Percentiles rank a stretch among this genome's conserved stretches.
Evolutionary conservation across 2,113 vertebrate species (phyloP).

Genomic region (Gobiocypris rarus): DNA sequence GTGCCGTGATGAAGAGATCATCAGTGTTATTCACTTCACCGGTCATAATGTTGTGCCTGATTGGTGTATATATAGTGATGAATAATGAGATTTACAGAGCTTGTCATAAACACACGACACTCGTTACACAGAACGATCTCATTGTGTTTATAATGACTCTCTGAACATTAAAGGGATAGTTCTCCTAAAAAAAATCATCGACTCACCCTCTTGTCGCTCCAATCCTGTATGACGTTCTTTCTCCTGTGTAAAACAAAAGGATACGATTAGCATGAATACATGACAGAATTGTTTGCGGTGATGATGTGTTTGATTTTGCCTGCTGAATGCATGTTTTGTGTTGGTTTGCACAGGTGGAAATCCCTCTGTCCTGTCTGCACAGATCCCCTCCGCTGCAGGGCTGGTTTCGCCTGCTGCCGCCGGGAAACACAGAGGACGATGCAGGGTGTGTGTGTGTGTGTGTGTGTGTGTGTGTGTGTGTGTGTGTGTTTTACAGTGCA

Average conservation of each 20-base stretch:
- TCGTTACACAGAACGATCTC: background rate
- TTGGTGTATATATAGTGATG: too few relatives aligned
- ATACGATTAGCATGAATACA: background rate
- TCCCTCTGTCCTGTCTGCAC: slow-evolving; percentile 75
- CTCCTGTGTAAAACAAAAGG: background rate
- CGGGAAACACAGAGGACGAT: slow-evolving; percentile 77
- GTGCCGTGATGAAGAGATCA: too few relatives aligned
- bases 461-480: slow-evolving; percentile 30
- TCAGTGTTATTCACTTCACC: too few relatives aligned
- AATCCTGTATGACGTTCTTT: background rate
- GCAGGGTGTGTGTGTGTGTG: slow-evolving; percentile 63
- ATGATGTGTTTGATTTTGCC: too few relatives aligned
- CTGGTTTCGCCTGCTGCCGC: slow-evolving; percentile 89
- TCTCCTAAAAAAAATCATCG: background rate
- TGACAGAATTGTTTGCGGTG: background rate
- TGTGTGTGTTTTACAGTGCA: slow-evolving; percentile 21
- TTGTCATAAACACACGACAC: background rate
- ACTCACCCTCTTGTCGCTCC: background rate
- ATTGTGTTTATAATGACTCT: background rate
- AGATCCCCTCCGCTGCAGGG: slow-evolving; percentile 74
- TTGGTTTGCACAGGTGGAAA: slow-evolving; percentile 77
- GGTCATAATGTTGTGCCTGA: too few relatives aligned
- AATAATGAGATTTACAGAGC: background rate
- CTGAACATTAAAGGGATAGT: background rate
- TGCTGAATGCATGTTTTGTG: slow-evolving; percentile 13